These are phyloP conservation scores for Homalodisca vitripennis DNA, from an alignment of 1,140 invertebrate species.

Conservation along the genomic window DNA sequence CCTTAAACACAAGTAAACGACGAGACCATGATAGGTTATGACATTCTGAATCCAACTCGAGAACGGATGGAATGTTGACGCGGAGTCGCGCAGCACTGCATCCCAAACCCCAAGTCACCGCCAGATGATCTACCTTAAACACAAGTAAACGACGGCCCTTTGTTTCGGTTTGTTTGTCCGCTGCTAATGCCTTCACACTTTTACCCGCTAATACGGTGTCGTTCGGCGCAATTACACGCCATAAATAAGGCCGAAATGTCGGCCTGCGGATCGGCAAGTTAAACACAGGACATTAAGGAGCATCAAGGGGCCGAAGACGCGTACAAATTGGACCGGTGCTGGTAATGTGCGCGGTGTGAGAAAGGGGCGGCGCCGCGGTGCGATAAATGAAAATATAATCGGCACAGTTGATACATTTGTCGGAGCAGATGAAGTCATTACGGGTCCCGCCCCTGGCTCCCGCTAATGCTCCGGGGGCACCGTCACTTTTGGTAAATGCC, in stretches of 20 bases:
- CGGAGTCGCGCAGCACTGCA: too few species aligned
- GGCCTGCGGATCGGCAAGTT: too few species aligned
- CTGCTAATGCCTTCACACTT: neutral
- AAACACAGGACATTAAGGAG: neutral
- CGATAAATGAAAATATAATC: conserved; percentile 1
- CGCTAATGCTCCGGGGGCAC: neutral
- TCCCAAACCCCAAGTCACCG: neutral
- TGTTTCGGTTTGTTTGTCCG: neutral
- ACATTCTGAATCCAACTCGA: too few species aligned
- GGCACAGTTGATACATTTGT: neutral
- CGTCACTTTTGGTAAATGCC: neutral
- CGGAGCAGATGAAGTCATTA: neutral
- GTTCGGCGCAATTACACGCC: neutral
- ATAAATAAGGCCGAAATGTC: neutral
- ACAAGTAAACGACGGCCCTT: neutral
- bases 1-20: too few species aligned
- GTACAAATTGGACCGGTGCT: neutral
- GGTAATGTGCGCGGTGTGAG: neutral
- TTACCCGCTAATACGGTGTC: neutral
- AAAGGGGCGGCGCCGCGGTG: neutral
- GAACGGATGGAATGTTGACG: too few species aligned
- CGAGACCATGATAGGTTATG: too few species aligned
- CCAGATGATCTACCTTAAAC: neutral
- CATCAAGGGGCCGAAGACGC: neutral
- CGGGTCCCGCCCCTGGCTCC: too few species aligned